A percentile compares a stretch with the other conserved stretches of the same genome.
Evolutionary conservation across 2,113 vertebrate species (phyloP).

Genomic region (Trematocara unimaculatum): DNA sequence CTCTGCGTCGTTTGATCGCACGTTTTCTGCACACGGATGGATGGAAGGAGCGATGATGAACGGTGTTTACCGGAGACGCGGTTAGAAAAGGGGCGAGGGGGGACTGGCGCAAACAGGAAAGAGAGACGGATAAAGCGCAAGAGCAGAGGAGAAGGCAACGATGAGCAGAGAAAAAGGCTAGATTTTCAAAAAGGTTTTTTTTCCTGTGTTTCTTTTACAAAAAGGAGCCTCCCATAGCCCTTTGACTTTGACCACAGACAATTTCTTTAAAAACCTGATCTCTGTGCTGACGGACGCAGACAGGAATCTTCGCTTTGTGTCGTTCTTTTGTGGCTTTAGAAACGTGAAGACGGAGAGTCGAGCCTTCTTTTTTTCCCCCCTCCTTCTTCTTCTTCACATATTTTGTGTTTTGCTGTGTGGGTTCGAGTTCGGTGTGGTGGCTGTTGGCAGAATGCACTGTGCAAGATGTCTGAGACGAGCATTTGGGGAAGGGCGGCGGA

Average conservation of each 20-base stretch:
- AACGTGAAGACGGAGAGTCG: constrained; percentile 8
- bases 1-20: constrained; percentile 46
- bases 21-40: constrained; percentile 29
- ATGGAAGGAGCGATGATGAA: constrained; percentile 2
- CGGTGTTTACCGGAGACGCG: constrained; percentile 1
- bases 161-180: constrained; percentile 69
- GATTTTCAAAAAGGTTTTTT: constrained; percentile 45
- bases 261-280: constrained; percentile 36
- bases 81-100: background rate
- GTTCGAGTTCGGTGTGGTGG: constrained; percentile 30
- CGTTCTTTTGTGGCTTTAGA: constrained; percentile 19
- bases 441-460: constrained; percentile 56
- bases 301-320: constrained; percentile 35
- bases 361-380: background rate
- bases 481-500: background rate
- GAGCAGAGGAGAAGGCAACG: constrained; percentile 70
- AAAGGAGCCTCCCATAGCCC: constrained; percentile 70
- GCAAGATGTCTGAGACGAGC: constrained; percentile 21
- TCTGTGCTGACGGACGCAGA: constrained; percentile 33
- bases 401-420: background rate
- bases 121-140: constrained; percentile 36
- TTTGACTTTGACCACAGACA: constrained; percentile 65
- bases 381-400: background rate
- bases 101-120: constrained; percentile 13
- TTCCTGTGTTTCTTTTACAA: constrained; percentile 20